Conservation (phyloP, 2,888 invertebrate species). For the Patella caerulea region DNA sequence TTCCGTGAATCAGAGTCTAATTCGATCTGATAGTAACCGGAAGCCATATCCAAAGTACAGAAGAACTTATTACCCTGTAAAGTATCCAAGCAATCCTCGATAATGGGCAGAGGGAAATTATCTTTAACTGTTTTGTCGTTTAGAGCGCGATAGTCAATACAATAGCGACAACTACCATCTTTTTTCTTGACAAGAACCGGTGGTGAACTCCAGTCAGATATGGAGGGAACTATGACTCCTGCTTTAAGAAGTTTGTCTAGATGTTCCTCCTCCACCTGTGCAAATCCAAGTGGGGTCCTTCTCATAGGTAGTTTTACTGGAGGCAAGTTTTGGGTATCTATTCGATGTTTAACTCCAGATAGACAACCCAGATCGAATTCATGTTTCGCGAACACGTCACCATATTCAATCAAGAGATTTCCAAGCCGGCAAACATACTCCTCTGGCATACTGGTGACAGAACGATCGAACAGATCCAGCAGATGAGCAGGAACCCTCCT, state of each 20-base stretch:
- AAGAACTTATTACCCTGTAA: constrained; percentile 30
- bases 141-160: constrained; percentile 30
- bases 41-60: constrained; percentile 33
- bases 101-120: constrained; percentile 32
- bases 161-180: constrained; percentile 30
- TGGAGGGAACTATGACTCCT: constrained; percentile 31
- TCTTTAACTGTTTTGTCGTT: constrained; percentile 33
- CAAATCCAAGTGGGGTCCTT: constrained; percentile 32
- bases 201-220: constrained; percentile 35
- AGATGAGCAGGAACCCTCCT: too few relatives aligned
- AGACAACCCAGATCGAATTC: constrained; percentile 14
- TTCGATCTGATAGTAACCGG: constrained; percentile 35
- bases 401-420: neutral
- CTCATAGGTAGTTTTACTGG: constrained; percentile 34
- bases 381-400: constrained; percentile 14
- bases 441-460: too few relatives aligned
- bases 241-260: constrained; percentile 30
- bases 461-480: too few relatives aligned
- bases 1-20: constrained; percentile 26
- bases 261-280: constrained; percentile 23
- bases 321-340: constrained; percentile 20
- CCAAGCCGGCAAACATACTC: too few relatives aligned
- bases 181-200: constrained; percentile 31
- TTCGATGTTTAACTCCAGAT: neutral
- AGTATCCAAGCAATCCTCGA: constrained; percentile 33